Base-by-base conservation (phyloP, 2,888 invertebrate species). In the Meghimatium bilineatum region DNA sequence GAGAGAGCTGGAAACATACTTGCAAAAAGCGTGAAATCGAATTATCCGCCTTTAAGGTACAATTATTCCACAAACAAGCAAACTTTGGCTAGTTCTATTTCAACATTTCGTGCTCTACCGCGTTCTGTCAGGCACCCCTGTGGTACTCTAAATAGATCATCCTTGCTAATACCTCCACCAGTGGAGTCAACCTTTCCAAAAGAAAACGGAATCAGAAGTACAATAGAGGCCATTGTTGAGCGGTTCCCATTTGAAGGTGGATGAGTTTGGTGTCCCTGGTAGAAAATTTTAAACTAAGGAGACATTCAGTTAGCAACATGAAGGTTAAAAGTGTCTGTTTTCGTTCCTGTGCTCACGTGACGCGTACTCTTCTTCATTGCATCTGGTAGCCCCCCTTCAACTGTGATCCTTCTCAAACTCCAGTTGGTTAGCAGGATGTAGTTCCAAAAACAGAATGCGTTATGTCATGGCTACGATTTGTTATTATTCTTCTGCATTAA, bases 61-160 rank as follows among this genome's bases (percentile, higher is more conserved):
- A 29, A 14, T 49, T 49, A 5, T 49, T 74, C 29, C 72, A 44
- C 49, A 49, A 74, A 74, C 72, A 74, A 44, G 29, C 72, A 49
- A 12, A 29, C 29, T 74, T 17, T 49, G 1, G n/a, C 29, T 1
- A n/a, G 17, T 44, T 36, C 29, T 36, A 29, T 74, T 44, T n/a
- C 23, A 49, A 1, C 49, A 49, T 74, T 74, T 74, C 49, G 72
- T 74, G 72, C 72, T 74, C 72, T 74, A 74, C 49, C 49, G 72
- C 72, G 49, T 49, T 74, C 72, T 29, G 49, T 29, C 49, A 74
- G 72, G 44, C 29, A 29, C 72, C 49, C 49, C 20, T n/a, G 14
- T 38, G 72, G 29, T 74, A 49, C 72, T 44, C n/a, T 74, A 49
- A 74, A 74, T n/a, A 44, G 49, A 74, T 49, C 49, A 49, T 49